Percentiles rank a stretch among this genome's conserved stretches.
phyloP scores from a whole-genome alignment of 2,888 invertebrate species.

The Leptodirus hochenwartii region DNA sequence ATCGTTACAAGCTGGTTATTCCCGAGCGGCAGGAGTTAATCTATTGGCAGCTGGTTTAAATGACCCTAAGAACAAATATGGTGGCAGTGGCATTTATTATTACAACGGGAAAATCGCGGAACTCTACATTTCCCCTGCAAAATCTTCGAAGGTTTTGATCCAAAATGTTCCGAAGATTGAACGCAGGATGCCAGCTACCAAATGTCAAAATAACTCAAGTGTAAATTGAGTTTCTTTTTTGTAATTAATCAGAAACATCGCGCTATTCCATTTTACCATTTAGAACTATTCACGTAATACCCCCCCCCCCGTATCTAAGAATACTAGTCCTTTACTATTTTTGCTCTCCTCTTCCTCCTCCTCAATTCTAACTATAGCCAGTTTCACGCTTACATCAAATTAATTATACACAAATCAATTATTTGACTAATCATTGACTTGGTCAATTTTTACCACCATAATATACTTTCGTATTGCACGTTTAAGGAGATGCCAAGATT shows the following conservation, averaged over 20 bases:
- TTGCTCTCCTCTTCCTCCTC: too few species aligned
- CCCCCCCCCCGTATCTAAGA: too few species aligned
- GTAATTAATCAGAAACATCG: too few species aligned
- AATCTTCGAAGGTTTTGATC: constrained; percentile 11
- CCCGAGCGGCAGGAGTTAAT: constrained; percentile 15
- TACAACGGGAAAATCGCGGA: constrained; percentile 12
- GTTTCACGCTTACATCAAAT: too few species aligned
- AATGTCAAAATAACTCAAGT: constrained; percentile 12
- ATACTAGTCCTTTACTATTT: too few species aligned
- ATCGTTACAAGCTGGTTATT: constrained; percentile 16
- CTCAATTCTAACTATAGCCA: too few species aligned
- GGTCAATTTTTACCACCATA: too few species aligned
- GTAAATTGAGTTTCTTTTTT: constrained; percentile 6
- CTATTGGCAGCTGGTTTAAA: constrained; percentile 15
- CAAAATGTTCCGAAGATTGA: constrained; percentile 12
- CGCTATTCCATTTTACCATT: too few species aligned
- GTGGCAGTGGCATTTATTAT: constrained; percentile 16
- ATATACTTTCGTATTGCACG: too few species aligned
- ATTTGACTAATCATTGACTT: too few species aligned
- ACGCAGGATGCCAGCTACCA: constrained; percentile 10
- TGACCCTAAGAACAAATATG: constrained; percentile 11
- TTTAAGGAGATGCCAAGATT: constrained; percentile 11
- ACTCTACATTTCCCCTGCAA: constrained; percentile 11
- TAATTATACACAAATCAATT: too few species aligned
- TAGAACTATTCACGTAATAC: too few species aligned